Conservation (phyloP, 2,113 vertebrate genomes). For the Xenopus borealis region DNA sequence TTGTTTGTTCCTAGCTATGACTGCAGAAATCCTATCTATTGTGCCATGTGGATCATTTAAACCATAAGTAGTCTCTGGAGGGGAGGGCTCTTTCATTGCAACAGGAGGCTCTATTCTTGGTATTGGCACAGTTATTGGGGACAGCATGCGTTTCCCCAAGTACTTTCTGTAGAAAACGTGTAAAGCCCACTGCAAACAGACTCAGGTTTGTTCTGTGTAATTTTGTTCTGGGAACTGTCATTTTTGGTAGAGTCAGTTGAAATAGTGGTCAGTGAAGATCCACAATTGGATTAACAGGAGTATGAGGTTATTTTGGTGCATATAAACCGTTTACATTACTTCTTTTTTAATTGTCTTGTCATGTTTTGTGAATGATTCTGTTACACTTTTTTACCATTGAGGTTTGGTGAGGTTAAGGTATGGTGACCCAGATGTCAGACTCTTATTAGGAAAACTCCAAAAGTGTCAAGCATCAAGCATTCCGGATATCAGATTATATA, state of each 20-base stretch:
- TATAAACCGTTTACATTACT: not conserved
- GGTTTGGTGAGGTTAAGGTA: too few species aligned
- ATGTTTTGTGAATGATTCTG: too few species aligned
- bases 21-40: slow-evolving; percentile 72
- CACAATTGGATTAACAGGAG: not conserved
- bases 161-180: slow-evolving; percentile 72
- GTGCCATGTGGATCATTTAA: slow-evolving; percentile 62
- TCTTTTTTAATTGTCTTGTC: too few species aligned
- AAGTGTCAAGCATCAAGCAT: too few species aligned
- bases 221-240: not conserved
- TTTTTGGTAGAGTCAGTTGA: not conserved
- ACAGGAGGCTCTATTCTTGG: slow-evolving; percentile 73
- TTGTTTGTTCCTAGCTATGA: slow-evolving; percentile 64
- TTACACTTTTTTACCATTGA: too few species aligned
- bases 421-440: too few species aligned
- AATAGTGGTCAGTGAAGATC: not conserved
- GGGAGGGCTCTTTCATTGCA: slow-evolving; percentile 69
- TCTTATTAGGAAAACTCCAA: too few species aligned
- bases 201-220: slow-evolving; percentile 56
- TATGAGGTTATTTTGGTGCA: too few species aligned
- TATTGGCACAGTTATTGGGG: slow-evolving; percentile 68
- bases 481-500: too few species aligned
- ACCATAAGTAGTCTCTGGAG: slow-evolving; percentile 71
- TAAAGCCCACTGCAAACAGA: slow-evolving; percentile 67
- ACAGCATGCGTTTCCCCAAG: slow-evolving; percentile 70